These are phyloP conservation scores for Ischnus inquisitorius DNA, from an alignment of 2,888 invertebrate genomes.

Conservation along the genomic window DNA sequence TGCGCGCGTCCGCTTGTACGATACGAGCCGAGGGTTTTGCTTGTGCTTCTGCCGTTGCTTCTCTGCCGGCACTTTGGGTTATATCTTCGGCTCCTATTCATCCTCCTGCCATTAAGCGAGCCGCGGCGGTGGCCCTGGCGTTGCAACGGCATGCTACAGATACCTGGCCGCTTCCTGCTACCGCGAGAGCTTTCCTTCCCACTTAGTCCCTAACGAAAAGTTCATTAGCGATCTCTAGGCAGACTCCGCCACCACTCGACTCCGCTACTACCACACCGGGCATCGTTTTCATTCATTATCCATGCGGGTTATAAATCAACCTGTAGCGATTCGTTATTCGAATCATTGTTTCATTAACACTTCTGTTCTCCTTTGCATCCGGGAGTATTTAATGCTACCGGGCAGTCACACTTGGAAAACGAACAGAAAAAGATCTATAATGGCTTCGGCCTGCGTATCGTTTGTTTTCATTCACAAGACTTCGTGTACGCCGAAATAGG, in stretches of 20 bases:
- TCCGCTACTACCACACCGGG: conserved; percentile 5
- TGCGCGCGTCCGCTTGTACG: conserved; percentile 72
- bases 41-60: conserved; percentile 42
- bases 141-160: conserved; percentile 45
- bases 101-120: conserved; percentile 70
- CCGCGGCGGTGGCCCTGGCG: conserved; percentile 52
- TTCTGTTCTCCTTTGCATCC: background rate
- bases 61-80: conserved; percentile 71
- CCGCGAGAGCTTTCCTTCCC: conserved; percentile 29
- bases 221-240: conserved; percentile 41
- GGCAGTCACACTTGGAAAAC: background rate
- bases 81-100: conserved; percentile 75
- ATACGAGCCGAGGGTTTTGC: conserved; percentile 64
- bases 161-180: conserved; percentile 56
- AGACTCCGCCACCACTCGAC: conserved; percentile 14
- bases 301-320: conserved; percentile 63
- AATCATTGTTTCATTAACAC: conserved; percentile 66
- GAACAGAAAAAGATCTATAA: background rate
- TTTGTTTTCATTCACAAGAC: too few relatives aligned
- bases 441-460: too few relatives aligned
- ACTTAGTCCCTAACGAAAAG: conserved; percentile 56
- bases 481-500: too few relatives aligned
- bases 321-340: conserved; percentile 59
- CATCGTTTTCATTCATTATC: conserved; percentile 64
- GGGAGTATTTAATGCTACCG: background rate